Conservation (phyloP, 2,888 invertebrate species). For the Thymelicus acteon region DNA sequence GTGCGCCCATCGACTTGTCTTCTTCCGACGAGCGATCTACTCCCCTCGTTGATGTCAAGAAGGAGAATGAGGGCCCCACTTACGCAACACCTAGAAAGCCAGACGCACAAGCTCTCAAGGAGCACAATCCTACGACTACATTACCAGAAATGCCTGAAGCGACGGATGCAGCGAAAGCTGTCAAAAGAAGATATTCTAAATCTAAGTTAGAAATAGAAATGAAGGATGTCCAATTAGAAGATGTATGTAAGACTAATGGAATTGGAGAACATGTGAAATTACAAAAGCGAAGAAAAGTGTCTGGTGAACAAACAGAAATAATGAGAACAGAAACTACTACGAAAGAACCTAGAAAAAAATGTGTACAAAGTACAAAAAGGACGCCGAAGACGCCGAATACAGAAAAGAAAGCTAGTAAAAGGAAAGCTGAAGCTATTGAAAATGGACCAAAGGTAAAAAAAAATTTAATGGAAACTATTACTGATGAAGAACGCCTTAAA, state of each 20-base stretch:
- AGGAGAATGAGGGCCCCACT: constrained; percentile 77
- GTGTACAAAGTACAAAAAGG: constrained; percentile 56
- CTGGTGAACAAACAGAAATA: constrained; percentile 67
- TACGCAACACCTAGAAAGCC: constrained; percentile 67
- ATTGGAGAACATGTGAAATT: constrained; percentile 82
- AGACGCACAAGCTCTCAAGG: constrained; percentile 74
- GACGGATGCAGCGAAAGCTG: constrained; percentile 65
- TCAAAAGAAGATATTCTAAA: constrained; percentile 74
- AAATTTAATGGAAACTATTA: constrained; percentile 56
- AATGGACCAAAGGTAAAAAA: constrained; percentile 64
- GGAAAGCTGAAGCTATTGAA: constrained; percentile 66
- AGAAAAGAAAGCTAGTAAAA: constrained; percentile 75
- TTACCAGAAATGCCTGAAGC: constrained; percentile 56
- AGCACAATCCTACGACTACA: constrained; percentile 66
- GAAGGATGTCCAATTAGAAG: constrained; percentile 77
- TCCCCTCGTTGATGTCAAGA: constrained; percentile 76
- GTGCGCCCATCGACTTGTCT: constrained; percentile 77
- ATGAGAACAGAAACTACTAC: constrained; percentile 60
- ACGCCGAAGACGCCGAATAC: constrained; percentile 59
- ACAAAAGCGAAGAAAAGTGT: constrained; percentile 82
- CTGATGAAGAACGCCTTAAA: constrained; percentile 64
- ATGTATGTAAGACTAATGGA: constrained; percentile 75
- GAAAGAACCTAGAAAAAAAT: constrained; percentile 67
- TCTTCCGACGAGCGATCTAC: constrained; percentile 78
- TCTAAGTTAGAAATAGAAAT: constrained; percentile 80